Evolutionary conservation across 2,113 vertebrate species (phyloP), one percentile per base, ranked within the genome.

Genomic region (Myrmophylax atrothorax): DNA sequence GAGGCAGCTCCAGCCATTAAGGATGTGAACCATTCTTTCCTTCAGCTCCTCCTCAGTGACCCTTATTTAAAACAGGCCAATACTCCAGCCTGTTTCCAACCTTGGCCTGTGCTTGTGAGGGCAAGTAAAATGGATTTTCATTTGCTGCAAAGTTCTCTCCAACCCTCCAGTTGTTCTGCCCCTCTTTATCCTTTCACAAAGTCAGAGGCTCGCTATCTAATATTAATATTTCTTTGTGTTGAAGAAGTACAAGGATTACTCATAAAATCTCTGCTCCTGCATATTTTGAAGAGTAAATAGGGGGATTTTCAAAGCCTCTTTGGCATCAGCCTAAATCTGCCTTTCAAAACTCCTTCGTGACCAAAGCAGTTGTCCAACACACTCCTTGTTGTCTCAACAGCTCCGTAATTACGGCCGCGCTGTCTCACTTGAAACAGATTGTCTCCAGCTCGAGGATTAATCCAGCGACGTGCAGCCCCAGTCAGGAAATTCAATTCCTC

Each of bases 261-360:
- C 63, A 60, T 25, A 74, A 86, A 94, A 80, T 74, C 93, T 92
- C 85, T 33, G 55, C 80, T 94, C 55, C 82, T 78, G 85, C 72
- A 50, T 86, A 81, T 80, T 80, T 79, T 40, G 37, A 75, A 90
- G 92, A 90, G 78, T 76, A 93, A 93, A 90, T 9, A 86, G 68
- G 46, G 56, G 62, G 92, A 89, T 95, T 92, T 94, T 93, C 69
- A 89, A 95, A 94, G 59, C 76, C 68, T 94, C 37, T 86, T 95
- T 92, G 88, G 85, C 88, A 87, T 40, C 24, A 18, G 85, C 88
- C 94, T 96, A 84, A 92, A 90, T 93, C 90, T 95, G 92, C 92
- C 79, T 96, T 93, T 91, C 90, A 93, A 81, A 96, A 62, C 77
- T 95, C 89, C 87, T 94, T 75, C 1, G 31, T 93, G 85, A 93